Base-by-base conservation (phyloP, 2,113 vertebrate species). In the Triplophysa rosa region DNA sequence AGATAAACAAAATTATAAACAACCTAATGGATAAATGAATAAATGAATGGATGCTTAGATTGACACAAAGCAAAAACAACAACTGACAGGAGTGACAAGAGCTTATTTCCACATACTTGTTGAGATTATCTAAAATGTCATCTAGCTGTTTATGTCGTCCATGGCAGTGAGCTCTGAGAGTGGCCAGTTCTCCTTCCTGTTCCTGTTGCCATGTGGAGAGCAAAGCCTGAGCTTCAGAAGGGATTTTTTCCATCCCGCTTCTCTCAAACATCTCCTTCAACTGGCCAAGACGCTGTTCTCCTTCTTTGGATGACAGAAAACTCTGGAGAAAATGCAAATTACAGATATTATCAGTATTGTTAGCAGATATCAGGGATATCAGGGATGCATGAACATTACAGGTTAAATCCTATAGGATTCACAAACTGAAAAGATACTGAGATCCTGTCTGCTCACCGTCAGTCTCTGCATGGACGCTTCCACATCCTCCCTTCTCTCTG, bases 401-500 rank as follows among this genome's bases (percentile, higher is more conserved):
- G 11, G 11, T 49, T 49, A 13, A 49, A 1, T 49, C 13, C 13
- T 8, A 13, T 12, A 13, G 11, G 47, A 3, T 16, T 49, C 47
- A 49, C 2, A 49, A 13, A 1, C 11, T 49, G 4, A 4, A 49
- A 2, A 49, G 47, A 13, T 49, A 49, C 47, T 49, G 11, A 49
- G 14, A 49, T 49, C 13, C 14, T 9, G 0, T 9, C 40, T 9
- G 78, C 92, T 94, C 84, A 98, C 97, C 73, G 87, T 86, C 63
- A 98, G 91, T 80, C 87, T 94, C 45, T 95, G 92, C 61, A 95
- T 86, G 29, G 88, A 95, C 4, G 89, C 91, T 84, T 97, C 94
- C 71, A 95, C 67, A 11, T 89, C 82, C 0, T 17, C 40, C 84
- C 90, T 93, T 62, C 90, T 93, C 92, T 95, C 93, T 11, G 94